Evolutionary conservation across 1,140 invertebrate genomes (phyloP).

Genomic region (Periplaneta americana): DNA sequence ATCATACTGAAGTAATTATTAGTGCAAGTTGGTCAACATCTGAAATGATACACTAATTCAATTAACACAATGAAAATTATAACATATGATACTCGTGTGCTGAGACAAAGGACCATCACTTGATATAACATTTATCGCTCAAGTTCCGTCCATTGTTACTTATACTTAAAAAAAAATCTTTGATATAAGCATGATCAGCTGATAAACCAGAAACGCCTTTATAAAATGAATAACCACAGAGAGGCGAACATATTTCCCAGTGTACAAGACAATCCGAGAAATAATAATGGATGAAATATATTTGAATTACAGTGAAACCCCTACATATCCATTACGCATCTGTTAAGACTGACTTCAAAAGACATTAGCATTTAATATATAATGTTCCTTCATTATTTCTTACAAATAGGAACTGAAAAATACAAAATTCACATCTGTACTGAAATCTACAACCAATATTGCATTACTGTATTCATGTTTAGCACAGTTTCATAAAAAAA

Average conservation of each 20-base stretch:
- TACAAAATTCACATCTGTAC: too few species aligned
- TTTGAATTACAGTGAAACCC: too few species aligned
- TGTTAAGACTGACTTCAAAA: too few species aligned
- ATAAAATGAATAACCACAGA: neutral
- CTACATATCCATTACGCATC: too few species aligned
- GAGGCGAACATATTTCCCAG: neutral
- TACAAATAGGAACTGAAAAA: too few species aligned
- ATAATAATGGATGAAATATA: too few species aligned
- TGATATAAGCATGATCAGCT: neutral
- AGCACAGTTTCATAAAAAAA: too few species aligned
- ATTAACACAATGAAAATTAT: neutral
- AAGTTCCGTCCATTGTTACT: neutral
- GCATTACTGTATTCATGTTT: too few species aligned
- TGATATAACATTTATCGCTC: neutral
- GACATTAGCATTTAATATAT: too few species aligned
- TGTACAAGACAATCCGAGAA: too few species aligned
- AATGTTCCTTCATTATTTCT: too few species aligned
- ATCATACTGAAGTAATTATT: neutral
- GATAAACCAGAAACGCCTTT: neutral
- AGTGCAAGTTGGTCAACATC: neutral
- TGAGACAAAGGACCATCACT: neutral
- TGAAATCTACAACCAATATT: too few species aligned
- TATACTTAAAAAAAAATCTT: neutral
- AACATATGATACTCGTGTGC: neutral
- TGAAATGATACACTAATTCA: neutral